phyloP scores from a whole-genome alignment of 2,797 vertebrate genomes.

The Malurus leucopterus region DNA sequence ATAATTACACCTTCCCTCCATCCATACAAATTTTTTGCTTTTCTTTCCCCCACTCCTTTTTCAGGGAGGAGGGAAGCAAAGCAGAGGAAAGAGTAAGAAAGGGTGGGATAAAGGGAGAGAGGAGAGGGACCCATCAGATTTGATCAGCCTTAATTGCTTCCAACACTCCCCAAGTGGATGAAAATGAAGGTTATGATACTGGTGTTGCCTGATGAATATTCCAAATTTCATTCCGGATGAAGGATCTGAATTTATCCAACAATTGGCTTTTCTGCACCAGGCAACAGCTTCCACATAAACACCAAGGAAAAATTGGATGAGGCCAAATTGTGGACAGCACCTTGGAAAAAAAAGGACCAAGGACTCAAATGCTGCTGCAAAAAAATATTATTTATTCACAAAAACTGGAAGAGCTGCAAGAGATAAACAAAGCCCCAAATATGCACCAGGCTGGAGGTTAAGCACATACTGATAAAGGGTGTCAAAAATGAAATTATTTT shows the following conservation, averaged over 20 bases:
- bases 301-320: not conserved
- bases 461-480: fast-evolving
- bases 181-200: not conserved
- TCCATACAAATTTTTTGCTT: not conserved
- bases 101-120: not conserved
- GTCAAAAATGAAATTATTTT: fast-evolving
- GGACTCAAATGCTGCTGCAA: not conserved
- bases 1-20: conserved; percentile 27
- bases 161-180: not conserved
- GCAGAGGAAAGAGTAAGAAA: not conserved
- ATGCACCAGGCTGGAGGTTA: not conserved
- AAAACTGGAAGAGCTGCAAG: not conserved
- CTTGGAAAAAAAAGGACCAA: not conserved
- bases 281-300: not conserved
- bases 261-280: not conserved
- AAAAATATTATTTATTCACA: not conserved
- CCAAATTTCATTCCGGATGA: not conserved
- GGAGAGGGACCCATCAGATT: not conserved
- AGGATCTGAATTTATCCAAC: not conserved
- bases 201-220: not conserved
- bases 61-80: not conserved
- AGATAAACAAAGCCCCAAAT: not conserved
- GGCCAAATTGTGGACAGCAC: not conserved
- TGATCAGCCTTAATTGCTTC: not conserved
- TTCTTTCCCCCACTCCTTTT: not conserved